phyloP scores from a whole-genome alignment of 2,797 vertebrate genomes.

The Ceryle rudis region DNA sequence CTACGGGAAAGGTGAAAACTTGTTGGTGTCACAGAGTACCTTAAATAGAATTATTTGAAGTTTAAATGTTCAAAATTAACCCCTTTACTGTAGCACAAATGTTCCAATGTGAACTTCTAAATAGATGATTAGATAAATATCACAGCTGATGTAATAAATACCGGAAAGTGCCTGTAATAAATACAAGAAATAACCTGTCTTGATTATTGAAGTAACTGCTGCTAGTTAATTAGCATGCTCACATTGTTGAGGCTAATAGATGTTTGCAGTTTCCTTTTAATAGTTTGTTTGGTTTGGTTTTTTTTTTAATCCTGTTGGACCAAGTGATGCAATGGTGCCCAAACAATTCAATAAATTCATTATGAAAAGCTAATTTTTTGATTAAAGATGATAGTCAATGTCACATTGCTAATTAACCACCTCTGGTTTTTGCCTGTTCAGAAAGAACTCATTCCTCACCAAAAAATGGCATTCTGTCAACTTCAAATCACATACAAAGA shows the following conservation, averaged over 20 bases:
- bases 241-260: not conserved
- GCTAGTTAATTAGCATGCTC: not conserved
- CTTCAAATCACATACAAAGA: not conserved
- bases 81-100: not conserved
- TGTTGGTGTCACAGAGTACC: not conserved
- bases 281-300: too few species aligned
- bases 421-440: not conserved
- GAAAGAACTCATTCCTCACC: not conserved
- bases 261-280: not conserved
- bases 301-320: not conserved
- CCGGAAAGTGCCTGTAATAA: constrained; percentile 26
- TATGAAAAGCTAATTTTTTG: not conserved
- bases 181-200: constrained; percentile 54
- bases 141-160: constrained; percentile 46
- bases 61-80: not conserved
- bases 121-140: not conserved
- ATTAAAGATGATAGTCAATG: not conserved
- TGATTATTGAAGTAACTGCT: not conserved
- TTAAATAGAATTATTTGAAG: not conserved
- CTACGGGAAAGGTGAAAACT: not conserved
- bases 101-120: not conserved
- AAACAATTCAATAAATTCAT: not conserved
- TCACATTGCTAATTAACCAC: not conserved
- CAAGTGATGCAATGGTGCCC: not conserved
- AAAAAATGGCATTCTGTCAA: not conserved